phyloP scores from a whole-genome alignment of 2,113 vertebrate species.

The Pheucticus melanocephalus region DNA sequence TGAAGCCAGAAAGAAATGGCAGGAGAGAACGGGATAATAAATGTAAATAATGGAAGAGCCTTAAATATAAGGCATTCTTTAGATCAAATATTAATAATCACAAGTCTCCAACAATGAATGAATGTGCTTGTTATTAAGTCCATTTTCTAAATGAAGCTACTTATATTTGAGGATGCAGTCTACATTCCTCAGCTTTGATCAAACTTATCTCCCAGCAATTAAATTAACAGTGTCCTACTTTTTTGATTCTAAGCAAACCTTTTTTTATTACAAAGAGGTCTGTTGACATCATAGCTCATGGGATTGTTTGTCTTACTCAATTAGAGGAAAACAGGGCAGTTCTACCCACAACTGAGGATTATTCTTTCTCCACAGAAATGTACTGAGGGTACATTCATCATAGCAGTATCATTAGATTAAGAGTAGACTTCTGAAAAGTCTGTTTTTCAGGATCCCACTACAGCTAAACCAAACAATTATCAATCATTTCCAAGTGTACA shows the following conservation, averaged over 20 bases:
- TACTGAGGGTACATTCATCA: neutral
- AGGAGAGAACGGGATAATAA: conserved; percentile 32
- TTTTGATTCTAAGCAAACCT: conserved; percentile 51
- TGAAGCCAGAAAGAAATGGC: neutral
- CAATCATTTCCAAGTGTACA: neutral
- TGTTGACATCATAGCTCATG: conserved; percentile 17
- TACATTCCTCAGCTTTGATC: conserved; percentile 32
- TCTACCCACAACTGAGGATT: neutral
- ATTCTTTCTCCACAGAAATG: neutral
- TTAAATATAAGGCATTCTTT: conserved; percentile 15
- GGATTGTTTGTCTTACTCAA: conserved; percentile 39
- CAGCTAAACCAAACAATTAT: neutral
- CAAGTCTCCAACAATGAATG: conserved; percentile 25
- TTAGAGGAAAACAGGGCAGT: conserved; percentile 17
- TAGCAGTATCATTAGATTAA: neutral
- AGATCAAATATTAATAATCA: conserved; percentile 62
- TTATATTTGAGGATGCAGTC: conserved; percentile 1
- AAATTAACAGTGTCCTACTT: conserved; percentile 45
- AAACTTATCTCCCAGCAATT: conserved; percentile 29
- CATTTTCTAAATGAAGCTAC: conserved; percentile 47
- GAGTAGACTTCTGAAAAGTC: neutral
- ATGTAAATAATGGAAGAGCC: conserved; percentile 7
- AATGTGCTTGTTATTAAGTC: conserved; percentile 40
- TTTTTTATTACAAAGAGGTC: conserved; percentile 5
- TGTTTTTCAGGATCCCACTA: neutral